A percentile compares a stretch with the other conserved stretches of the same genome.
Evolutionary conservation across 1,140 invertebrate genomes (phyloP).

Genomic region (Bombus polaris): DNA sequence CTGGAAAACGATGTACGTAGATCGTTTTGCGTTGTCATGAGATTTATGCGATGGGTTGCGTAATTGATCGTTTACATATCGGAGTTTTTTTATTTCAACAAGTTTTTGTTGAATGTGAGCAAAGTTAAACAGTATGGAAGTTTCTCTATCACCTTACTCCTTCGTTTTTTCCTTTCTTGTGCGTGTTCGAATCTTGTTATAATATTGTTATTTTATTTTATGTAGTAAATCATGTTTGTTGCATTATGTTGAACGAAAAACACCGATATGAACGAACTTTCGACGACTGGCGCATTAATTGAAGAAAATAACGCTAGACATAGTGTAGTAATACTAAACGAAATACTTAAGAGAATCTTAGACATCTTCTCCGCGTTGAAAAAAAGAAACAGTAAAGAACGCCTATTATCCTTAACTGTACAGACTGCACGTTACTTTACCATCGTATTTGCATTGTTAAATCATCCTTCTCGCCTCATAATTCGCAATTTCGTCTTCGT

Average conservation of each 20-base stretch:
- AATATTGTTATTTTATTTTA: not conserved
- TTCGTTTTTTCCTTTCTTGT: not conserved
- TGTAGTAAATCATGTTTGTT: no score
- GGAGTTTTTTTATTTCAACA: not conserved
- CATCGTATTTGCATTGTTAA: slow-evolving; percentile 28
- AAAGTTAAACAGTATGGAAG: not conserved
- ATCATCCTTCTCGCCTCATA: not conserved
- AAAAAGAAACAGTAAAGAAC: slow-evolving; percentile 1
- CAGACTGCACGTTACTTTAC: not conserved
- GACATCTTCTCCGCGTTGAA: not conserved
- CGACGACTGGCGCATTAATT: slow-evolving; percentile 39
- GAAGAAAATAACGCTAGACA: slow-evolving; percentile 20
- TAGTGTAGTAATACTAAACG: slow-evolving; percentile 46
- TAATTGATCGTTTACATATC: slow-evolving; percentile 1
- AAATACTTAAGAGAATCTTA: slow-evolving; percentile 40
- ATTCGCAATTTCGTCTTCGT: not conserved
- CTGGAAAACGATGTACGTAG: not conserved
- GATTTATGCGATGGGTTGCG: not conserved
- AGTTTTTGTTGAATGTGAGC: not conserved
- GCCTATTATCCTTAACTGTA: not conserved
- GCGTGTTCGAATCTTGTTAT: not conserved
- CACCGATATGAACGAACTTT: slow-evolving; percentile 21
- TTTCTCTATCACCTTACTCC: not conserved
- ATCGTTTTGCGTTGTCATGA: not conserved
- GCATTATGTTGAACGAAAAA: slow-evolving; percentile 1